Base-by-base conservation (phyloP, 2,113 vertebrate species). In the Balaenoptera acutorostrata region DNA sequence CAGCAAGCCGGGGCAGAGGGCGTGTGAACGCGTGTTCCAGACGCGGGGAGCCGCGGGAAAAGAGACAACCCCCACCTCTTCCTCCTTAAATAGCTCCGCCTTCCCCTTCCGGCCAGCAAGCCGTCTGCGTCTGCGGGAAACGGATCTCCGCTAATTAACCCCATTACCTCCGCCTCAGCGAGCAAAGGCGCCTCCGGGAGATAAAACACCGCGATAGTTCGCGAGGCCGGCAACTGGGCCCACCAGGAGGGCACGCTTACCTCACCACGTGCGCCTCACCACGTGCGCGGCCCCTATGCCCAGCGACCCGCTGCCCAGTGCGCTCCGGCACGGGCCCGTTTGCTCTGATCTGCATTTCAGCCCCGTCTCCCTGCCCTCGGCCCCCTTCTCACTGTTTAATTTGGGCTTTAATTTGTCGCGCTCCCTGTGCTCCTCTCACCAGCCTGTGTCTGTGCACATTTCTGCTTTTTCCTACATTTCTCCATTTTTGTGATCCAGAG, bases 61-160 rank as follows among this genome's bases (percentile, higher is more conserved):
- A 14, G 66, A 44, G 3, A 8, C 13, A 23, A 1, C 55, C 17
- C 20, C 20, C 55, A 21, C 20, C 2, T 21, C 97, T 98, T 98
- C 96, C 89, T 98, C 96, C 97, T 97, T 96, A 96, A 97, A 96
- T 66, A 96, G 94, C 94, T 94, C 97, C 36, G 88, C 93, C 86
- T 88, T 97, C 89, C 91, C 87, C 91, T 14, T 84, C 18, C 90
- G 98, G 95, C 96, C 14, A 14, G 11, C 23, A 11, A 3, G 91
- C 91, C 97, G 96, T 87, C 98, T 96, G 93, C 96, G 97, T 87
- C 98, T 96, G 92, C 7, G 87, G 93, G 86, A 95, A 96, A 95
- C 95, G 96, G 97, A 97, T 95, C 95, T 97, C 96, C 71, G 87
- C 96, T 98, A 97, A 98, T 98, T 98, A 98, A 98, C 98, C 98